Base-by-base conservation (phyloP, 2,113 vertebrate species). In the Tiliqua scincoides region DNA sequence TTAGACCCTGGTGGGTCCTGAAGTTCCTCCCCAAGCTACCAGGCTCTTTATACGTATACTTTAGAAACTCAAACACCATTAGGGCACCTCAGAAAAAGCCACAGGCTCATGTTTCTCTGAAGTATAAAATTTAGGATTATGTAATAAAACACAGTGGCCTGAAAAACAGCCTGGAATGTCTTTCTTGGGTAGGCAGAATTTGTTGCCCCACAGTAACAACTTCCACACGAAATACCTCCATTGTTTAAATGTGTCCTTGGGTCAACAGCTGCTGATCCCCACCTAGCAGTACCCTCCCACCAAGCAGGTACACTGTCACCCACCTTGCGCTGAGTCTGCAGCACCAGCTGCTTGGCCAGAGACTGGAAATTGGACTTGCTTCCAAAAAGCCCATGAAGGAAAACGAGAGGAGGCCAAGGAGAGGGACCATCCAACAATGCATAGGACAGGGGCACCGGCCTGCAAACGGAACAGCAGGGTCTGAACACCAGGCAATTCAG, bases 311-410 rank as follows among this genome's bases (percentile, higher is more conserved):
- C n/a, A n/a, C n/a, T 21, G 25, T 0, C 7, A n/a, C 25, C 21
- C 97, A 99, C 99, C 98, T 97, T 98, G 85, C 98, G 95, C 4
- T 97, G 97, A 0, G 97, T 98, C 78, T 95, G 96, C 76, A 96
- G 97, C n/a, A 96, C 98, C 91, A 99, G 92, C 2, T 95, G 95
- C 89, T 97, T 98, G 1, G 98, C 98, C 80, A 98, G 96, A 0
- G 97, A 97, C 73, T 97, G 96, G 90, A 99, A 98, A 94, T 99
- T 99, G 70, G 95, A 93, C 85, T 95, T 98, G 95, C 97, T 98
- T 83, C 99, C 99, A 85, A 99, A 98, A 52, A 99, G 96, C 27
- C 98, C 99, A 0, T 99, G 99, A 9, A 99, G 97, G 86, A 99
- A 97, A 88, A 99, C 95, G 2, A 99, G 92, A 35, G 98, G 98